Conservation (phyloP, 1,140 invertebrate species). For the Leucophenga varia region DNA sequence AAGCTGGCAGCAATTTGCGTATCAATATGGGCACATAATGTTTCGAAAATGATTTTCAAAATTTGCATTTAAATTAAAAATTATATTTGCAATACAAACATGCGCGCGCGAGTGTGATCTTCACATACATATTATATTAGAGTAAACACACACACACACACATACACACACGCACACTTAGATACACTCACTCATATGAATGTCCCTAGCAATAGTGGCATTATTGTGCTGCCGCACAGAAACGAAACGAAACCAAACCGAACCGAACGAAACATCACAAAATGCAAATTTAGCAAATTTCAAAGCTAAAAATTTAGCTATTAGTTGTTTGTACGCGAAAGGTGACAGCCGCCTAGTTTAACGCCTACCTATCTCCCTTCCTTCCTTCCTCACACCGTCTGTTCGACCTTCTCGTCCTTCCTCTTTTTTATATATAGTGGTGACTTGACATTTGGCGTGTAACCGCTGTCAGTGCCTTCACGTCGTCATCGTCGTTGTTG, state of each 20-base stretch:
- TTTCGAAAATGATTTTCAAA: conserved; percentile 53
- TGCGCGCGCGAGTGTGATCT: not conserved
- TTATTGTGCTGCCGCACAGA: too few species aligned
- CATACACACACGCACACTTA: not conserved
- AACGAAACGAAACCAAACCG: conserved; percentile 9
- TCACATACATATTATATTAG: not conserved
- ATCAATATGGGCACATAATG: conserved; percentile 53
- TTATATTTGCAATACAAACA: conserved; percentile 54
- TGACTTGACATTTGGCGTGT: too few species aligned
- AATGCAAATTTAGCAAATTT: conserved; percentile 52
- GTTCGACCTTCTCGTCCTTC: too few species aligned
- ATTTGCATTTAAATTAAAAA: conserved; percentile 54
- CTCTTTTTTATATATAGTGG: too few species aligned
- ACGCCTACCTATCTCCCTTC: too few species aligned
- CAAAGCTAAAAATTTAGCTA: conserved; percentile 44
- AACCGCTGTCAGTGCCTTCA: too few species aligned
- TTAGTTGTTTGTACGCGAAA: conserved; percentile 38
- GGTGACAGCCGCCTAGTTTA: too few species aligned
- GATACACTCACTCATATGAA: too few species aligned
- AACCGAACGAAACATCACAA: conserved; percentile 38
- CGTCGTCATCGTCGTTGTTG: too few species aligned
- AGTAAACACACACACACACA: not conserved
- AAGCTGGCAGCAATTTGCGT: conserved; percentile 50
- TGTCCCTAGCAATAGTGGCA: too few species aligned
- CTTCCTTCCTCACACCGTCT: too few species aligned